Evolutionary conservation across 2,797 vertebrate species (phyloP), one percentile per base, ranked within the genome.

Genomic region (Ptychobarbus kaznakovi): DNA sequence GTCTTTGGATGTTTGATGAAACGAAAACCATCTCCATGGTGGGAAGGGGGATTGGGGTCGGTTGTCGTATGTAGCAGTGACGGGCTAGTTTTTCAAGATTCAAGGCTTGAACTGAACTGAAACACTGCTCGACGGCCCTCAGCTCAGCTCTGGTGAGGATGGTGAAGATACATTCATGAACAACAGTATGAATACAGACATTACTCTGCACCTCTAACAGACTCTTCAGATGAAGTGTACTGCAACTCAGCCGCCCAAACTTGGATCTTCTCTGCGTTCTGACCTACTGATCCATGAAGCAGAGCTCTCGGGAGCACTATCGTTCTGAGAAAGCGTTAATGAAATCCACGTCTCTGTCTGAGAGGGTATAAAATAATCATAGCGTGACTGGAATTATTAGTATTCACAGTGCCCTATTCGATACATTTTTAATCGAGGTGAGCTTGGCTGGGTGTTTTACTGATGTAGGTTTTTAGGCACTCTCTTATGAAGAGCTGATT

Each of bases 101-200:
- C 81, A 92, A 92, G 92, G 80, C 85, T 84, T 84, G 84, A 75
- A 81, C 80, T 91, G 90, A 87, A 91, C 91, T 92, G 89, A 90
- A 93, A 93, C 90, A 90, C 91, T 86, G 92, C 89, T 93, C 92
- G 92, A 90, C 93, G 94, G 91, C 90, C 90, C 89, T 94, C 92
- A 92, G 93, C 93, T 82, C 85, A 94, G 92, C 94, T 83, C 82
- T 92, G 94, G 93, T 94, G 93, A 92, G 94, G 93, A 95, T 93
- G 94, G 92, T 93, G 89, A 90, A 92, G 92, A 94, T 95, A 96
- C 96, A 95, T 96, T 96, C 95, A 96, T 94, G 93, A 94, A 93
- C 88, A 94, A 93, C 91, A 92, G 92, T 93, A 93, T 89, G 90
- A 91, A 94, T 93, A 94, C 93, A 94, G 94, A 93, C 93, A 88